Percentiles rank a stretch among this genome's conserved stretches.
phyloP scores from a whole-genome alignment of 2,113 vertebrate species.

The Halichoerus grypus region DNA sequence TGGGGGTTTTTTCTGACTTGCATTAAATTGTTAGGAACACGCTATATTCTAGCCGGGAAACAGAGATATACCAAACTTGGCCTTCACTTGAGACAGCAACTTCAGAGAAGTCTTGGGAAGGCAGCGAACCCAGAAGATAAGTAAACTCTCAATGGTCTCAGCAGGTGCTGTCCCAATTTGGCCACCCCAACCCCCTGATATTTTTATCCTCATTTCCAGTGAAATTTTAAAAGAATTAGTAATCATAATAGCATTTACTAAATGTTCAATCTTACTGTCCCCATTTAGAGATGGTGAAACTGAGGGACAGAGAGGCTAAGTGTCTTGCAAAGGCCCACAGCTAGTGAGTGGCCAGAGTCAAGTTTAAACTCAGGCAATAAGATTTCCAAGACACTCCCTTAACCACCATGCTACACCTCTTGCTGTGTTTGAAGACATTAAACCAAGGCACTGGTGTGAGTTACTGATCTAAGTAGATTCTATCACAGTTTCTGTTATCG shows the following conservation, averaged over 20 bases:
- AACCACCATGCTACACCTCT: neutral
- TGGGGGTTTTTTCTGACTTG: neutral
- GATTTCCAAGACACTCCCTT: neutral
- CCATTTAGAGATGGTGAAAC: neutral
- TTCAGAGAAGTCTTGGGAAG: neutral
- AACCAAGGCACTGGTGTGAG: neutral
- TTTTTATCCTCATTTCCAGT: neutral
- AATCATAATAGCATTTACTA: neutral
- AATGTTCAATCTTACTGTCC: neutral
- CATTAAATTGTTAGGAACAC: neutral
- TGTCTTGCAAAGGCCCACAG: neutral
- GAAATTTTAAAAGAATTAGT: neutral
- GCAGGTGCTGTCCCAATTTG: neutral
- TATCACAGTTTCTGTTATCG: neutral
- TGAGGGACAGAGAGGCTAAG: neutral
- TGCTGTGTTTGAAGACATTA: neutral
- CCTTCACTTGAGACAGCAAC: neutral
- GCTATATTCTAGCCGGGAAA: conserved; percentile 26
- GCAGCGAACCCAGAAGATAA: neutral
- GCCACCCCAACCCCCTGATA: accelerated
- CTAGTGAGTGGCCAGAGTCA: neutral
- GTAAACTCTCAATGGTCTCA: neutral
- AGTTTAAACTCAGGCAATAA: neutral
- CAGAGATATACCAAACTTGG: neutral
- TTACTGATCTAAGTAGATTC: neutral